Evolutionary conservation across 2,113 vertebrate genomes (phyloP).

Genomic region (Pavo muticus): DNA sequence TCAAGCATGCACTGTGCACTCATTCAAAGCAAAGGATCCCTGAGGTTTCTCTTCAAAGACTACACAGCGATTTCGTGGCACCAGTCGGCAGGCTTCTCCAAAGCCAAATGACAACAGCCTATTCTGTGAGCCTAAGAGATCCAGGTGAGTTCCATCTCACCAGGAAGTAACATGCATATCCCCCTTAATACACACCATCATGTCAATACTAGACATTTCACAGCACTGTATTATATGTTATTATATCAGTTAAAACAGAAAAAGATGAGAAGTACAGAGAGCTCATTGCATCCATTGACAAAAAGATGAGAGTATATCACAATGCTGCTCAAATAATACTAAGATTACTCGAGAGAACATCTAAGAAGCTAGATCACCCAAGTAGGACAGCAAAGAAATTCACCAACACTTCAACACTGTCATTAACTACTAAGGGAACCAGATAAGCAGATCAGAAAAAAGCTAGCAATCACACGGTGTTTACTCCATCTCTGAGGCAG

Average conservation of each 20-base stretch:
- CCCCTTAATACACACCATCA: neutral
- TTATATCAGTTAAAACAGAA: neutral
- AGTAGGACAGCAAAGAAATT: neutral
- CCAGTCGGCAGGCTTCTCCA: no score
- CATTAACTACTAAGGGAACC: neutral
- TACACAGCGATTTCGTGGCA: no score
- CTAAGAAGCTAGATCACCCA: neutral
- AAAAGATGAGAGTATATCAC: neutral
- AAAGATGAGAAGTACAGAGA: neutral
- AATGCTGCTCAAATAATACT: neutral
- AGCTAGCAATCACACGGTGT: neutral
- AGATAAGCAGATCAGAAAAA: neutral
- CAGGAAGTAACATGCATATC: neutral
- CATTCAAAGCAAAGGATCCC: no score
- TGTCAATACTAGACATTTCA: neutral
- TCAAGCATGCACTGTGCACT: no score
- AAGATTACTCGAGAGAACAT: neutral
- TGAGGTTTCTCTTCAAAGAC: no score
- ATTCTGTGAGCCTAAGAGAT: no score
- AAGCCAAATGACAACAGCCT: no score
- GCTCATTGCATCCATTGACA: no score
- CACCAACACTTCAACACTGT: no score
- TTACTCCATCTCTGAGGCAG: neutral
- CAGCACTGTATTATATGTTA: neutral
- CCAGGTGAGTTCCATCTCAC: neutral